These are phyloP conservation scores for Glyphotaelius pellucidus DNA, from an alignment of 2,888 invertebrate species.

Conservation along the genomic window DNA sequence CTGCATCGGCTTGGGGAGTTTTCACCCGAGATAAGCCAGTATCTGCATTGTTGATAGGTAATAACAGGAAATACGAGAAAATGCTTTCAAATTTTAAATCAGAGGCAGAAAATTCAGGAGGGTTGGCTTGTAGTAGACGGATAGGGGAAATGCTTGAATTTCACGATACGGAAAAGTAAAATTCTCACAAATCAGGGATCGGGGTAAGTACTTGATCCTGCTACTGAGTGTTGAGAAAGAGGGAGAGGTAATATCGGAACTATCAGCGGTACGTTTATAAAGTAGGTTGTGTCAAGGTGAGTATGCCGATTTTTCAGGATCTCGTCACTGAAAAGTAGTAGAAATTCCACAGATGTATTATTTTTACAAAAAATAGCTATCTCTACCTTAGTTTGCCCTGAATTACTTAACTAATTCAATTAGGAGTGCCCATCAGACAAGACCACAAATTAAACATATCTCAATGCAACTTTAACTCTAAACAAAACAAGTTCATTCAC, in stretches of 20 bases:
- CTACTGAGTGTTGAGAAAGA: not conserved
- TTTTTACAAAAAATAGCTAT: too few species aligned
- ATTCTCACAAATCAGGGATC: not conserved
- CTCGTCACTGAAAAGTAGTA: too few species aligned
- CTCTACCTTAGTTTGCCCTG: too few species aligned
- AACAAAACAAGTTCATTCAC: too few species aligned
- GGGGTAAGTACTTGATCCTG: not conserved
- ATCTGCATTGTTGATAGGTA: not conserved
- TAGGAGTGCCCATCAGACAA: too few species aligned
- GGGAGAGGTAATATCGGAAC: not conserved
- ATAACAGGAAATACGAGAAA: not conserved
- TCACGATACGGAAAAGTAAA: too few species aligned
- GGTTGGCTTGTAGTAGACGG: not conserved
- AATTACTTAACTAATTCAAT: too few species aligned
- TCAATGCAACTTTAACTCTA: too few species aligned
- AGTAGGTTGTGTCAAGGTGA: not conserved
- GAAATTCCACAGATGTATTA: too few species aligned
- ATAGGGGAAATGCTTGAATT: too few species aligned
- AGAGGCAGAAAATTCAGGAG: not conserved
- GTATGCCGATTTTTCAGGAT: not conserved
- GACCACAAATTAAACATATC: too few species aligned
- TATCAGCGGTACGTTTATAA: not conserved
- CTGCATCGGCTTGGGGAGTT: not conserved
- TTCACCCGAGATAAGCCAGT: not conserved
- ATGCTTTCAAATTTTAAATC: not conserved